A percentile compares a stretch with the other conserved stretches of the same genome.
Conservation (phyloP, 2,888 invertebrate genomes). For the Ariolimax columbianus region DNA sequence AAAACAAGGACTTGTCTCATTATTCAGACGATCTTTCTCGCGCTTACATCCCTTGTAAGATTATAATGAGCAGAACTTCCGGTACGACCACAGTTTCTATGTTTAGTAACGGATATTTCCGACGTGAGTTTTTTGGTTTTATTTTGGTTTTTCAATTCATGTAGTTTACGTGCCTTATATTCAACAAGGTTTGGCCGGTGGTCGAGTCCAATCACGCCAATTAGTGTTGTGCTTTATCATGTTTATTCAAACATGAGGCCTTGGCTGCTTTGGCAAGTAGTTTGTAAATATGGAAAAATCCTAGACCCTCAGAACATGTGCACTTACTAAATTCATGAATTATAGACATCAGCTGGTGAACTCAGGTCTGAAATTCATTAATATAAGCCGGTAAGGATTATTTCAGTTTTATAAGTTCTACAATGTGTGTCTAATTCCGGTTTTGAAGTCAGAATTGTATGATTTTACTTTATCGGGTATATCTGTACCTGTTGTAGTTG, state of each 20-base stretch:
- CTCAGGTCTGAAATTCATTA: too few species aligned
- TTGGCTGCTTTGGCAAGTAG: background rate
- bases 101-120: conserved; percentile 21
- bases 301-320: too few species aligned
- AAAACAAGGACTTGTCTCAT: background rate
- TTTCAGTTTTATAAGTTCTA: too few species aligned
- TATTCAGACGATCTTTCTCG: background rate
- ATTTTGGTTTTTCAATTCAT: background rate
- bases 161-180: background rate
- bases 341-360: too few species aligned
- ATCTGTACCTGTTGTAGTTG: too few species aligned
- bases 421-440: too few species aligned
- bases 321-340: too few species aligned
- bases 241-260: background rate
- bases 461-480: too few species aligned
- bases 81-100: background rate
- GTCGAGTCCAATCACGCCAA: background rate
- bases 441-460: too few species aligned
- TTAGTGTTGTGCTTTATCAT: background rate
- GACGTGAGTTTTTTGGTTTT: background rate
- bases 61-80: background rate
- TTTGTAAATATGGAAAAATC: too few species aligned
- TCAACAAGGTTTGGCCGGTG: background rate
- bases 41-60: background rate
- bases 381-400: too few species aligned